phyloP scores from a whole-genome alignment of 1,140 invertebrate genomes.

The Anthonomus grandis region DNA sequence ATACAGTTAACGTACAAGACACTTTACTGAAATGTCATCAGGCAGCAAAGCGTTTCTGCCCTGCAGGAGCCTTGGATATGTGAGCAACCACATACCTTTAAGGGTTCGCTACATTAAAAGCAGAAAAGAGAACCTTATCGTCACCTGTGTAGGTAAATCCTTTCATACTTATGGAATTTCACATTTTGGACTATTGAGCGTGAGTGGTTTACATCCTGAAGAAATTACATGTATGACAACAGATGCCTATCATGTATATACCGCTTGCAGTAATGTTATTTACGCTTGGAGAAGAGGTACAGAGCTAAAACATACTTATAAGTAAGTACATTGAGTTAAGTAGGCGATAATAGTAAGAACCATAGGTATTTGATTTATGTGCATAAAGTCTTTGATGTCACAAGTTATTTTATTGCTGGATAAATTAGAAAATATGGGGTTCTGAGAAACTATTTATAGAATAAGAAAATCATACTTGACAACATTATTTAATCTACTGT shows the following conservation, averaged over 20 bases:
- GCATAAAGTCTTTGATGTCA: neutral
- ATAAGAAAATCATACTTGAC: too few species aligned
- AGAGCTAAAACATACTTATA: constrained; percentile 80
- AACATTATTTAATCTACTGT: too few species aligned
- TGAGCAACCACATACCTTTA: constrained; percentile 89
- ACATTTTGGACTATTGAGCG: constrained; percentile 78
- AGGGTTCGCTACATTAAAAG: constrained; percentile 79
- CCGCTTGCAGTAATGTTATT: constrained; percentile 74
- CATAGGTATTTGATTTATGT: neutral
- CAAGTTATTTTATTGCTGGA: neutral
- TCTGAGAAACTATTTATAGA: too few species aligned
- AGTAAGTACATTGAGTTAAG: too few species aligned
- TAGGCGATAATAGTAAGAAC: neutral
- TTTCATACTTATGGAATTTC: constrained; percentile 89
- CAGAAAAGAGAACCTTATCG: constrained; percentile 83
- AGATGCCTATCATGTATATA: constrained; percentile 80
- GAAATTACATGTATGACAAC: constrained; percentile 80
- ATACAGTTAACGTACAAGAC: neutral
- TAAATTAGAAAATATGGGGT: too few species aligned
- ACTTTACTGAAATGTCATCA: constrained; percentile 25
- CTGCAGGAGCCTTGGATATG: constrained; percentile 83
- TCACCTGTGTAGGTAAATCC: constrained; percentile 84
- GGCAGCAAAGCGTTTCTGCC: constrained; percentile 77
- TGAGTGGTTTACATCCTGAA: constrained; percentile 75
- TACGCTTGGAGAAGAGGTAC: constrained; percentile 85